These are phyloP conservation scores for Mechanitis messenoides DNA, from an alignment of 2,888 invertebrate species.

Conservation along the genomic window DNA sequence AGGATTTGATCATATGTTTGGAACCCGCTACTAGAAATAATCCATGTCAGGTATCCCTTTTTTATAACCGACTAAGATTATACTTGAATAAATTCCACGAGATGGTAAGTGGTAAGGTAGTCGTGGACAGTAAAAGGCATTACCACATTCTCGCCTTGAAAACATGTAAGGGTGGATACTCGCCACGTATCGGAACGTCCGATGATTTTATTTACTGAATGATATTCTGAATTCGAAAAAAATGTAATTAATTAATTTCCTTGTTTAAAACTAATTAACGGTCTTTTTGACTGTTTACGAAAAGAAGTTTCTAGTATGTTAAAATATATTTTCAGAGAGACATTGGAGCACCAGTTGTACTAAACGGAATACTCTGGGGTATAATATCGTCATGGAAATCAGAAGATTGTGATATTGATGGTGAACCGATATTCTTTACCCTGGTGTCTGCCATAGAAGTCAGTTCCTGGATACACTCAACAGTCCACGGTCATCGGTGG, in stretches of 20 bases:
- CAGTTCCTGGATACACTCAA: constrained; percentile 50
- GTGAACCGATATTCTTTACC: constrained; percentile 42
- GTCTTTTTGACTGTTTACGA: too few relatives aligned
- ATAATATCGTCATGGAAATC: constrained; percentile 54
- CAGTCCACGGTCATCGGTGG: constrained; percentile 28
- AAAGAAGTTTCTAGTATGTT: neutral
- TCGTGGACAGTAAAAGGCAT: too few relatives aligned
- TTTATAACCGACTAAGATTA: too few relatives aligned
- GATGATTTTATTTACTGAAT: too few relatives aligned
- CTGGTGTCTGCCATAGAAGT: constrained; percentile 43
- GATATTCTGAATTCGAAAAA: too few relatives aligned
- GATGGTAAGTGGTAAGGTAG: too few relatives aligned
- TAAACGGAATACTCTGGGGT: constrained; percentile 55
- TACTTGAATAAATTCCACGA: too few relatives aligned
- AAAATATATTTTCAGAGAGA: constrained; percentile 44
- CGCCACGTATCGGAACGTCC: too few relatives aligned
- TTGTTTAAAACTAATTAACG: neutral
- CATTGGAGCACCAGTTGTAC: constrained; percentile 54
- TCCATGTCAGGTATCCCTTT: constrained; percentile 44
- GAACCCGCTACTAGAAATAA: constrained; percentile 42
- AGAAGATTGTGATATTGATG: constrained; percentile 40
- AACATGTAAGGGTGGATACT: too few relatives aligned
- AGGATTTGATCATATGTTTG: constrained; percentile 47
- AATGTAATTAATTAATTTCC: too few relatives aligned
- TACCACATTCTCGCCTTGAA: too few relatives aligned